These are phyloP conservation scores for Discoglossus pictus DNA, from an alignment of 2,797 vertebrate species.

Conservation along the genomic window DNA sequence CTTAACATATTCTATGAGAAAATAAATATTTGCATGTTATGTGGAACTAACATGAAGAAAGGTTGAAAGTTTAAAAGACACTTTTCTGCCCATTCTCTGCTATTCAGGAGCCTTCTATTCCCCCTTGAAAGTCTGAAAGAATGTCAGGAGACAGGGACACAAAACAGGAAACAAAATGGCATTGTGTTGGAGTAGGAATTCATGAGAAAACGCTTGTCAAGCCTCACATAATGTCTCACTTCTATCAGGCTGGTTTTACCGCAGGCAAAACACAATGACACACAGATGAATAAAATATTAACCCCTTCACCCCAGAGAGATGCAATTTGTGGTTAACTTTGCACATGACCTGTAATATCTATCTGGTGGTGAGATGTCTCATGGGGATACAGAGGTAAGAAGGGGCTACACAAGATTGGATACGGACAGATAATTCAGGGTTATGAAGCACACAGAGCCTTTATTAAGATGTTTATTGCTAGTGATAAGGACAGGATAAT, in stretches of 20 bases:
- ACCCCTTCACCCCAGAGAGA: conserved; percentile 45
- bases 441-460: conserved; percentile 26
- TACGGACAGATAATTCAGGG: conserved; percentile 28
- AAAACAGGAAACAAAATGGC: conserved; percentile 87
- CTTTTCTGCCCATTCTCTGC: conserved; percentile 74
- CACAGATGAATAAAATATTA: conserved; percentile 63
- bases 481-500: too few relatives aligned
- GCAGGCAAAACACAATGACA: conserved; percentile 70
- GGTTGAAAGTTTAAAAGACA: conserved; percentile 63
- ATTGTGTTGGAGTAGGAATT: conserved; percentile 83
- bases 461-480: background rate
- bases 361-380: conserved; percentile 29
- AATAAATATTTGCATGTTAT: conserved; percentile 57
- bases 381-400: conserved; percentile 25
- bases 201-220: conserved; percentile 81
- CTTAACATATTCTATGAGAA: conserved; percentile 44
- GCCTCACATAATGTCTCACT: conserved; percentile 75
- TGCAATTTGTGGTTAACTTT: conserved; percentile 37
- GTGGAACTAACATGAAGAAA: conserved; percentile 48
- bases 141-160: conserved; percentile 83
- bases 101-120: conserved; percentile 57
- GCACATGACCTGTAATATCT: conserved; percentile 41
- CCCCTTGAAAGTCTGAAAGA: conserved; percentile 75
- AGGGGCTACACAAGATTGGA: conserved; percentile 5
- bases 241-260: conserved; percentile 67